phyloP scores from a whole-genome alignment of 1,140 invertebrate genomes.

The Drosophila ogumai region DNA sequence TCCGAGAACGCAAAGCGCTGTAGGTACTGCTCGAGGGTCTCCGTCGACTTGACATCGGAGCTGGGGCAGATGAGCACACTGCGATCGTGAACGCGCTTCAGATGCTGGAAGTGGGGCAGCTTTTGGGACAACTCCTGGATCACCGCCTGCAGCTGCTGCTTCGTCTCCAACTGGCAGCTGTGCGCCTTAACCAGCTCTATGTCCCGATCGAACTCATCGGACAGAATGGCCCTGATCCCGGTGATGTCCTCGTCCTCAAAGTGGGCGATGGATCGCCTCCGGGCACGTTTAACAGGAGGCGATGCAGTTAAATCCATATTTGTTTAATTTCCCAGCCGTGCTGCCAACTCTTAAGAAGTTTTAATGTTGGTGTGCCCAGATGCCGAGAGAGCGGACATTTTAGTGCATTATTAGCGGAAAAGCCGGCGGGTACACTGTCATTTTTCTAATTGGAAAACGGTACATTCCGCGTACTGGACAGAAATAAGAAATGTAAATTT shows the following conservation, averaged over 20 bases:
- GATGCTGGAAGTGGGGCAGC: conserved; percentile 88
- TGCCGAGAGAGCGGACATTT: no score
- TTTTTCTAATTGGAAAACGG: no score
- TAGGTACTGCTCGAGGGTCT: conserved; percentile 47
- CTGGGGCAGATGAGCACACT: conserved; percentile 87
- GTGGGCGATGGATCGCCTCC: background rate
- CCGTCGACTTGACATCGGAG: conserved; percentile 43
- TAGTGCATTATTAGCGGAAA: no score
- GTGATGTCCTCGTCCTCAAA: conserved; percentile 19
- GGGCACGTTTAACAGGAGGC: conserved; percentile 46
- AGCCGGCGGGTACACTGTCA: no score
- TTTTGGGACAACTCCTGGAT: conserved; percentile 87
- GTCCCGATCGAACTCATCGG: conserved; percentile 86
- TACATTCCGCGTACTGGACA: no score
- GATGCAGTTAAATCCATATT: conserved; percentile 37
- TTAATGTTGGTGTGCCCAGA: no score
- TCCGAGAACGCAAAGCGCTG: conserved; percentile 44
- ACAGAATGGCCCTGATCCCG: conserved; percentile 85
- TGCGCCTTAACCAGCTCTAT: conserved; percentile 87
- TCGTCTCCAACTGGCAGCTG: conserved; percentile 87
- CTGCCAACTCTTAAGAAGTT: no score
- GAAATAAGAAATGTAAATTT: no score
- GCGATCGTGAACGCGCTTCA: conserved; percentile 90
- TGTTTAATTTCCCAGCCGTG: background rate
- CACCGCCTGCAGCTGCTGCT: conserved; percentile 88